phyloP scores from a whole-genome alignment of 2,888 invertebrate species.

The Perizoma affinitatum region DNA sequence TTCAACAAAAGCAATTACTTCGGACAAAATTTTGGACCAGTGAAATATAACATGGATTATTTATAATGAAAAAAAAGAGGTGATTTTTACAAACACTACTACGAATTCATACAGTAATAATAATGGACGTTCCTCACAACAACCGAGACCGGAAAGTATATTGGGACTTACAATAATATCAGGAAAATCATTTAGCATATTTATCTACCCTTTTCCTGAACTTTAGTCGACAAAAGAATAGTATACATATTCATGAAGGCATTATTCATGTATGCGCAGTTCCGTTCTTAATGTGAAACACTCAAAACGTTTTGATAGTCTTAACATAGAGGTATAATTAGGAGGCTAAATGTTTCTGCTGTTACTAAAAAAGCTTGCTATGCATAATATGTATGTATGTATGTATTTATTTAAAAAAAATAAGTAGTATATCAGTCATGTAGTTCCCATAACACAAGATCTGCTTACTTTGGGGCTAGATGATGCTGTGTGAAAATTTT shows the following conservation, averaged over 20 bases:
- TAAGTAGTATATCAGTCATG: too few relatives aligned
- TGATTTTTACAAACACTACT: neutral
- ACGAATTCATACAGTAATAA: neutral
- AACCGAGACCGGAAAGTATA: neutral
- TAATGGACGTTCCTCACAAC: neutral
- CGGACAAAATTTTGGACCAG: too few relatives aligned
- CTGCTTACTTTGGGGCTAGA: too few relatives aligned
- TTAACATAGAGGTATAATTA: conserved; percentile 30
- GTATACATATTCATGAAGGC: conserved; percentile 56
- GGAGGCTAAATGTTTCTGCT: too few relatives aligned
- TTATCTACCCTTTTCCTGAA: conserved; percentile 46
- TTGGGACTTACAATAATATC: conserved; percentile 21
- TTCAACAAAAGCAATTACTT: too few relatives aligned
- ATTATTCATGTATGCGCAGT: conserved; percentile 52
- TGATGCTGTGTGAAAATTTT: too few relatives aligned
- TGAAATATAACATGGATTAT: too few relatives aligned
- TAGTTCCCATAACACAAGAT: too few relatives aligned
- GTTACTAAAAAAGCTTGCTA: too few relatives aligned
- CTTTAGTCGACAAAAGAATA: conserved; percentile 51
- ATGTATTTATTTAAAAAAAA: too few relatives aligned
- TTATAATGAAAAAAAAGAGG: too few relatives aligned
- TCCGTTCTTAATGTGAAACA: conserved; percentile 34
- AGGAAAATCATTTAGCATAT: conserved; percentile 54
- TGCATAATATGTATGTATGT: too few relatives aligned
- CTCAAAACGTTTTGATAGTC: conserved; percentile 31